These are phyloP conservation scores for Dasypogon diadema DNA, from an alignment of 2,888 invertebrate species.

Conservation along the genomic window DNA sequence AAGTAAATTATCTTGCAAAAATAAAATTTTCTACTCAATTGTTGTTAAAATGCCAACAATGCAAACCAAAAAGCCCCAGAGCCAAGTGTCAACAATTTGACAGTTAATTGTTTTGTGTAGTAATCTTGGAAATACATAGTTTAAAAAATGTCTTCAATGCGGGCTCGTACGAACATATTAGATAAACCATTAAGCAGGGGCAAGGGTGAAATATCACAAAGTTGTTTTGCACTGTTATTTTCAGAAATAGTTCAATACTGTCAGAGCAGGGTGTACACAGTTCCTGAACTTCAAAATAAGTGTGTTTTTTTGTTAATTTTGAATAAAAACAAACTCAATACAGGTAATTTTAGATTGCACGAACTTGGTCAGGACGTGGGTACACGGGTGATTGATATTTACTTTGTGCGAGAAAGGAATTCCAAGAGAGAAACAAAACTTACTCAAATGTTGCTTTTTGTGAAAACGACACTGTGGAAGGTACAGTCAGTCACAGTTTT, in stretches of 20 bases:
- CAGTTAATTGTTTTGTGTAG: too few relatives aligned
- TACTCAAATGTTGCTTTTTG: conserved; percentile 92
- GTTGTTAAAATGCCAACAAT: too few relatives aligned
- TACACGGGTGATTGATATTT: conserved; percentile 89
- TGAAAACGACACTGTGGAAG: conserved; percentile 98
- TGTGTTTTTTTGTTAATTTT: conserved; percentile 67
- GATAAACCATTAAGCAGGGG: conserved; percentile 94
- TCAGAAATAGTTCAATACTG: conserved; percentile 99
- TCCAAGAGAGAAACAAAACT: conserved; percentile 96
- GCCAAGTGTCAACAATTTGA: too few relatives aligned
- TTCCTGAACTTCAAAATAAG: conserved; percentile 95
- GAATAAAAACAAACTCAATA: too few relatives aligned
- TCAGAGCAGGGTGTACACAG: conserved; percentile 94
- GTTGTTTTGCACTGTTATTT: conserved; percentile 94
- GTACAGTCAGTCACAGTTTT: conserved; percentile 66
- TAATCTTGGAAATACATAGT: too few relatives aligned
- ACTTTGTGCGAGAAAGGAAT: conserved; percentile 93
- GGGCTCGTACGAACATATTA: conserved; percentile 73
- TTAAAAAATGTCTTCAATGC: conserved; percentile 62
- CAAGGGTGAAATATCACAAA: conserved; percentile 91
- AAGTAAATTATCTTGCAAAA: too few relatives aligned
- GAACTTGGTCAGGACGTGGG: conserved; percentile 97
- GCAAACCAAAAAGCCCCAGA: too few relatives aligned
- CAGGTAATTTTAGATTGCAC: conserved; percentile 78
- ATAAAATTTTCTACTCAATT: too few relatives aligned